Percentiles rank a stretch among this genome's conserved stretches.
These are phyloP conservation scores for Xylota segnis DNA, from an alignment of 2,888 invertebrate species.

Conservation along the genomic window DNA sequence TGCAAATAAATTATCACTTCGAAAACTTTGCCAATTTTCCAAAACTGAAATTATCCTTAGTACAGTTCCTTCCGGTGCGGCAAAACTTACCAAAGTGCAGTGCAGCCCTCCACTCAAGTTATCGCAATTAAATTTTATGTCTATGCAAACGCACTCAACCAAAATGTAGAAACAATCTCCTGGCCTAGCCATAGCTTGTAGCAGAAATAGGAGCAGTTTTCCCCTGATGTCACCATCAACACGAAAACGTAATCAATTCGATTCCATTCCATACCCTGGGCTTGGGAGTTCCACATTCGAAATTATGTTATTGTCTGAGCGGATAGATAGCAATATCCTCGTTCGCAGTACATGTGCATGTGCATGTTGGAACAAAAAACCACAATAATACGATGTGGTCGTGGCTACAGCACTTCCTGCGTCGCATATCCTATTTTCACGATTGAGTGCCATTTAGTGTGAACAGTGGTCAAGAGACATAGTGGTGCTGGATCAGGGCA, in stretches of 20 bases:
- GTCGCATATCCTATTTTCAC: constrained; percentile 61
- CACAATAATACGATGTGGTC: constrained; percentile 57
- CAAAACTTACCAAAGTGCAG: constrained; percentile 17
- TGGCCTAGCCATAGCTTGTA: not conserved
- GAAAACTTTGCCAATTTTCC: constrained; percentile 63
- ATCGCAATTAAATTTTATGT: constrained; percentile 57
- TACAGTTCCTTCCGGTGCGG: constrained; percentile 20
- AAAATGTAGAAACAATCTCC: constrained; percentile 39
- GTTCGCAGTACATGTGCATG: constrained; percentile 16
- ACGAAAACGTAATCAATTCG: constrained; percentile 65
- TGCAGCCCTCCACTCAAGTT: constrained; percentile 30
- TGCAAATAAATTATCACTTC: constrained; percentile 50
- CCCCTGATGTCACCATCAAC: constrained; percentile 53
- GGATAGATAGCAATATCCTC: constrained; percentile 30
- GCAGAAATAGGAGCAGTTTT: not conserved
- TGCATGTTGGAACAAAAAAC: constrained; percentile 48
- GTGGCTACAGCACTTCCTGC: constrained; percentile 23
- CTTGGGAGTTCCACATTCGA: constrained; percentile 28
- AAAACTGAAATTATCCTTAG: constrained; percentile 39
- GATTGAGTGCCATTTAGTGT: constrained; percentile 52
- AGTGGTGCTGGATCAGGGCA: constrained; percentile 24
- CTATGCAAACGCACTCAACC: constrained; percentile 24
- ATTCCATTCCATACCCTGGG: not conserved
- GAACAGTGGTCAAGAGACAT: constrained; percentile 21
- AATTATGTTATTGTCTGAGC: constrained; percentile 66